Evolutionary conservation across 2,113 vertebrate species (phyloP).

Genomic region (Phrynocephalus versicolor): DNA sequence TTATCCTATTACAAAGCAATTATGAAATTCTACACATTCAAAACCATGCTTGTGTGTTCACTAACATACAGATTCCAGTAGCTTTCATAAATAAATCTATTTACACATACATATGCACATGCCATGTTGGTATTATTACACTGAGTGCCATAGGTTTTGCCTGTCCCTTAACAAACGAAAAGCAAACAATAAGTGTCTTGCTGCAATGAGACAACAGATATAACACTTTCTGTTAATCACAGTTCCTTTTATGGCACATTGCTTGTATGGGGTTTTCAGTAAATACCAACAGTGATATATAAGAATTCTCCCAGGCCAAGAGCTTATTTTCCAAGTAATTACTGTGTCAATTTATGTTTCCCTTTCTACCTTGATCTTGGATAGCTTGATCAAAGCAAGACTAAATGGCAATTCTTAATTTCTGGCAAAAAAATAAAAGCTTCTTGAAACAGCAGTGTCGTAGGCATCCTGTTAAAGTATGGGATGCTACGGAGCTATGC

Average conservation of each 20-base stretch:
- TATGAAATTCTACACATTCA: neutral
- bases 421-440: neutral
- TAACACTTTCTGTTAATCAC: neutral
- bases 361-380: neutral
- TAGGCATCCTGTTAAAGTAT: too few relatives aligned
- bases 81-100: neutral
- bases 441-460: too few relatives aligned
- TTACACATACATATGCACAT: too few relatives aligned
- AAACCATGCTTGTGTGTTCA: neutral
- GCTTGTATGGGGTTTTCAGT: neutral
- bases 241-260: slow-evolving; percentile 25
- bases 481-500: too few relatives aligned
- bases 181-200: neutral
- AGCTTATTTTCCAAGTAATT: slow-evolving; percentile 4
- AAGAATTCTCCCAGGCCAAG: neutral
- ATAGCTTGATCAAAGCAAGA: neutral
- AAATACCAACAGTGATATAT: slow-evolving; percentile 11
- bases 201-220: slow-evolving; percentile 11
- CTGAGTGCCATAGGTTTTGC: neutral
- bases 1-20: neutral
- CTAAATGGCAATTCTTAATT: neutral
- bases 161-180: neutral
- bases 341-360: neutral
- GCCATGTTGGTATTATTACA: neutral
- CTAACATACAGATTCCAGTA: neutral